Conservation (phyloP, 92 coral and sea anemone genomes). For the Siderastrea radians region DNA sequence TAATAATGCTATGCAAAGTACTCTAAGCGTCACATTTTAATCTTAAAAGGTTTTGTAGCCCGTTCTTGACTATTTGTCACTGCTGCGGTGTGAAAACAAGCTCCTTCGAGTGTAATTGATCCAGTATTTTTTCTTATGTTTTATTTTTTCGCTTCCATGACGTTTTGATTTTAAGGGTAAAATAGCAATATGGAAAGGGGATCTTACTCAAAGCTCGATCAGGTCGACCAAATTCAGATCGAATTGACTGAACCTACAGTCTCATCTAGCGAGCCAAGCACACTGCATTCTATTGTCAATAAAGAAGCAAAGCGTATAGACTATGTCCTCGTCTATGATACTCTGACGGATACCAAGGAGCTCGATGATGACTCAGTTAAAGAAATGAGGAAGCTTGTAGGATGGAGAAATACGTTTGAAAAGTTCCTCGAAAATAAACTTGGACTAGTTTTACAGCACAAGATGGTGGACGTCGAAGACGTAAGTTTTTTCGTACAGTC, state of each 20-base stretch:
- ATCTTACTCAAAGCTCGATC: constrained; percentile 24
- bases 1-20: background rate
- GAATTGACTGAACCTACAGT: constrained; percentile 15
- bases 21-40: background rate
- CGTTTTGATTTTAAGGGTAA: background rate
- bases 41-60: background rate
- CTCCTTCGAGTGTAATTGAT: background rate
- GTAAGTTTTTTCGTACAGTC: background rate
- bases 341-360: background rate
- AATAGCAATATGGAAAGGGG: constrained; percentile 27
- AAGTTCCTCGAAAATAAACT: constrained; percentile 12
- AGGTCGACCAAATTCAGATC: constrained; percentile 14
- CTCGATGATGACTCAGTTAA: constrained; percentile 3
- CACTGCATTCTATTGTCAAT: background rate
- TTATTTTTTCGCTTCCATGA: background rate
- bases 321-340: constrained; percentile 27
- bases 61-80: no score
- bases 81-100: background rate
- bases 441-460: constrained; percentile 17
- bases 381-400: background rate
- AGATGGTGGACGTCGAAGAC: constrained; percentile 8
- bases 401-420: constrained; percentile 25
- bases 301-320: background rate
- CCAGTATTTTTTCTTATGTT: background rate
- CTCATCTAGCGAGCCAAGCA: background rate